Evolutionary conservation across 2,797 vertebrate species (phyloP), one percentile per base, ranked within the genome.

Genomic region (Alfaro cultratus): DNA sequence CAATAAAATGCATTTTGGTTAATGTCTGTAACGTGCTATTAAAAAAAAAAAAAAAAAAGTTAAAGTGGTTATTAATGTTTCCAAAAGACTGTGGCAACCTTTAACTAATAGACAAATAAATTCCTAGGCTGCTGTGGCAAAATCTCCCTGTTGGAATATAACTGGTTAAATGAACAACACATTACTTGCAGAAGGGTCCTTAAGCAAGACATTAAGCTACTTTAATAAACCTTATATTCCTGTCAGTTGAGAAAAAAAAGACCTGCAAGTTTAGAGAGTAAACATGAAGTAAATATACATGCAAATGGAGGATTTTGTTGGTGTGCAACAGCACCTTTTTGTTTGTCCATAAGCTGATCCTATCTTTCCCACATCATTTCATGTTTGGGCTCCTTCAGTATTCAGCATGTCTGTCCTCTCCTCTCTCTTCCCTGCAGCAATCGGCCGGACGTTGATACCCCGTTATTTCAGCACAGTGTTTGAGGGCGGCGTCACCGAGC

Each of bases 391-490:
- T 45, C 29, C 53, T 46, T 47, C 79, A 73, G 6, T 75, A 80
- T 82, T 78, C 16, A 88, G 26, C 80, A 51, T 6, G 75, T 68
- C 62, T 34, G 16, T 45, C 62, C 9, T 88, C 26, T 87, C 85
- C 39, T 83, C 41, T 88, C 76, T 87, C 80, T 70, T 85, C 86
- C 86, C 43, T 1, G 88, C 96, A 99, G 98, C 98, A 51, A 99
- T 99, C 85, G 98, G 98, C 89, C 97, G 98, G 94, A 99, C 98
- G 68, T 95, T 99, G 94, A 99, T 99, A 94, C 98, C 98, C 85
- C 98, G 98, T 87, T 99, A 99, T 92, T 99, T 99, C 95, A 99
- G 98, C 96, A 99, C 98, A 73, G 98, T 99, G 93, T 99, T 99
- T 87, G 98, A 99, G 95, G 98, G 98, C 86, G 98, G 98, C 75